Percentiles rank a stretch among this genome's conserved stretches.
These are phyloP conservation scores for Engraulis encrasicolus DNA, from an alignment of 2,113 vertebrate genomes.

Conservation along the genomic window DNA sequence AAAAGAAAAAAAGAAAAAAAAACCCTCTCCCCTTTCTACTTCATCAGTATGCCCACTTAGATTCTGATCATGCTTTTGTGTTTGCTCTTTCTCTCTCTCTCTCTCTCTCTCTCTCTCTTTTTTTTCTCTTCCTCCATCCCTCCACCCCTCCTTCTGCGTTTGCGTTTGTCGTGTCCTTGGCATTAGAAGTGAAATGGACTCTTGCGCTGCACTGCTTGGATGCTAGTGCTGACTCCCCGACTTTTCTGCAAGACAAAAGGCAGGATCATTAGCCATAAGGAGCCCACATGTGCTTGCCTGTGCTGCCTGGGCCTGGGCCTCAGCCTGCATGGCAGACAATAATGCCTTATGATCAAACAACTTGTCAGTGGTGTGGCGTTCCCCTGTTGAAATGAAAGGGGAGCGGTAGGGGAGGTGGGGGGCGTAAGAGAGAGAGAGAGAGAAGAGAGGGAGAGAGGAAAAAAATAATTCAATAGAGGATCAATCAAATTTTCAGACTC, in stretches of 20 bases:
- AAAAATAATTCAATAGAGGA: conserved; percentile 84
- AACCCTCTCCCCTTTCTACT: neutral
- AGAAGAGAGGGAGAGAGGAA: conserved; percentile 56
- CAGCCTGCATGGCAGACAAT: conserved; percentile 83
- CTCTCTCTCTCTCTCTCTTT: too few species aligned
- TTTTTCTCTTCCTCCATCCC: too few species aligned
- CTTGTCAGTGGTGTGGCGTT: conserved; percentile 81
- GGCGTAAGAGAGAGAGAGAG: too few species aligned
- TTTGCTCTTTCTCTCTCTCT: conserved; percentile 40
- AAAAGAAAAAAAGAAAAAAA: neutral
- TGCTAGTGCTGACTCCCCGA: conserved; percentile 78
- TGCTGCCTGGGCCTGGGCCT: too few species aligned
- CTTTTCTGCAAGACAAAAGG: conserved; percentile 76
- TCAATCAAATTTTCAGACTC: conserved; percentile 81
- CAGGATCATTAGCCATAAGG: conserved; percentile 82
- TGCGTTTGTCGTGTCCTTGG: conserved; percentile 76
- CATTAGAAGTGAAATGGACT: conserved; percentile 69
- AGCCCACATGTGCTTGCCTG: conserved; percentile 78
- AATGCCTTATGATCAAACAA: conserved; percentile 84
- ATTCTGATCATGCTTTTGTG: conserved; percentile 66
- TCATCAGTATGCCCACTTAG: conserved; percentile 57
- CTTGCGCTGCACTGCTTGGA: conserved; percentile 14
- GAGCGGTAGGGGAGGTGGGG: too few species aligned
- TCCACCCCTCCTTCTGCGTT: too few species aligned
- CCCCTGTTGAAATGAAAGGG: conserved; percentile 79